Percentiles rank a stretch among this genome's conserved stretches.
phyloP scores from a whole-genome alignment of 2,113 vertebrate species.

The Recurvirostra avosetta region DNA sequence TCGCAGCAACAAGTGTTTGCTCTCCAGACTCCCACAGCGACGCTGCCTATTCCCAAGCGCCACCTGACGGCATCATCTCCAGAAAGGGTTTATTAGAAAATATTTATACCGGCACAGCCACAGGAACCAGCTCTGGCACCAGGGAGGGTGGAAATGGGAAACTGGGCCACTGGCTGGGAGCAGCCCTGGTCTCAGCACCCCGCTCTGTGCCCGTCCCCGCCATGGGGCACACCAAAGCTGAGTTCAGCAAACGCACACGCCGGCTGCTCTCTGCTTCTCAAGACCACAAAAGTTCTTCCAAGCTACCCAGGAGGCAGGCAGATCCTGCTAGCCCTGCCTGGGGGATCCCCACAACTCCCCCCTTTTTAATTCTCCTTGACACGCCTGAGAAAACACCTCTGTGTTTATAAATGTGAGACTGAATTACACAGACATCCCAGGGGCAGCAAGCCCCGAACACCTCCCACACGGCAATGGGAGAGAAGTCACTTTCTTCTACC shows the following conservation, averaged over 20 bases:
- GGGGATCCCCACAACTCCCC: not conserved
- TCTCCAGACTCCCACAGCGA: not conserved
- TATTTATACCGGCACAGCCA: not conserved
- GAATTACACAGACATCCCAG: not conserved
- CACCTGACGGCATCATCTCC: not conserved
- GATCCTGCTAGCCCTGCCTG: not conserved
- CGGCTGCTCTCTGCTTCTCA: not conserved
- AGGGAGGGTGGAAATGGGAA: not conserved
- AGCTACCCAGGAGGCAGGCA: not conserved
- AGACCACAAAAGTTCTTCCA: not conserved
- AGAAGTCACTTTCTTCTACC: not conserved
- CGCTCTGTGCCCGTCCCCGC: rapidly evolving
- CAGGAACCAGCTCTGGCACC: not conserved
- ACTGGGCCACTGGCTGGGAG: rapidly evolving
- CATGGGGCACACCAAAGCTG: not conserved
- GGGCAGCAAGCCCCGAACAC: not conserved
- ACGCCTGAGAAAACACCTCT: not conserved
- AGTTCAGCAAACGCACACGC: rapidly evolving
- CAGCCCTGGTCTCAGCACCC: not conserved
- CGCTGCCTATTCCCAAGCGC: conserved; percentile 22
- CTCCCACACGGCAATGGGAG: rapidly evolving
- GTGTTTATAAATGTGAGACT: not conserved
- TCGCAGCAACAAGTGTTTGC: not conserved
- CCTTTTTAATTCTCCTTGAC: not conserved
- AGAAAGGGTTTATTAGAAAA: not conserved